Evolutionary conservation across 2,113 vertebrate species (phyloP), one percentile per base, ranked within the genome.

Genomic region (Crocuta crocuta): DNA sequence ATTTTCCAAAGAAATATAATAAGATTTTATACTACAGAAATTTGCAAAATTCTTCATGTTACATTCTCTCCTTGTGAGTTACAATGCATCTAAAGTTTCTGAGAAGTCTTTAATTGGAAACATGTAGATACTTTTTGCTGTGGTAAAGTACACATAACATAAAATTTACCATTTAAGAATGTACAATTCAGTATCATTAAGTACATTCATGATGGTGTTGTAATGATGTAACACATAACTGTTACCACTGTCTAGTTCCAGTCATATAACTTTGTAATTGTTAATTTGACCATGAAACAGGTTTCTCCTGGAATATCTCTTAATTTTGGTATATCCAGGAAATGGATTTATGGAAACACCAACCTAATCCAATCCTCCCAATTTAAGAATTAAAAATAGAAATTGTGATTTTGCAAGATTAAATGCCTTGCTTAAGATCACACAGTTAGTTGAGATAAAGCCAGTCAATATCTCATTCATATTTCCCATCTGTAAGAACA

Each of bases 351-450:
- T 61, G 1, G 16, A 63, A 90, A 85, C 21, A 21, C 1, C 53
- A 15, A 50, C 53, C 17, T 90, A 85, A 95, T 61, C 31, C 7
- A 80, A 50, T 74, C 6, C 33, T 48, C 13, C 39, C 35, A 66
- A 85, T 89, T 85, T 45, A 93, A 92, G 91, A 45, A 23, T n/a
- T 63, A 61, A 97, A 95, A 85, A 43, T 16, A 43, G 74, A 92
- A 93, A 70, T 66, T 50, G 4, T 58, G 31, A 61, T 82, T 12
- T 87, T 91, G 55, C 63, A 24, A 91, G 10, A 82, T 48, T 78
- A 84, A 97, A 31, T 78, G 8, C 2, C 26, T 92, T 89, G 19
- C 33, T 92, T n/a, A 66, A 33, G 10, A 74, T 86, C 23, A 74
- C 17, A 73, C 26, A 45, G 17, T 5, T 81, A 26, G 66, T 71